These are phyloP conservation scores for Hyposmocoma kahamanoa DNA, from an alignment of 1,140 invertebrate species.

Conservation along the genomic window DNA sequence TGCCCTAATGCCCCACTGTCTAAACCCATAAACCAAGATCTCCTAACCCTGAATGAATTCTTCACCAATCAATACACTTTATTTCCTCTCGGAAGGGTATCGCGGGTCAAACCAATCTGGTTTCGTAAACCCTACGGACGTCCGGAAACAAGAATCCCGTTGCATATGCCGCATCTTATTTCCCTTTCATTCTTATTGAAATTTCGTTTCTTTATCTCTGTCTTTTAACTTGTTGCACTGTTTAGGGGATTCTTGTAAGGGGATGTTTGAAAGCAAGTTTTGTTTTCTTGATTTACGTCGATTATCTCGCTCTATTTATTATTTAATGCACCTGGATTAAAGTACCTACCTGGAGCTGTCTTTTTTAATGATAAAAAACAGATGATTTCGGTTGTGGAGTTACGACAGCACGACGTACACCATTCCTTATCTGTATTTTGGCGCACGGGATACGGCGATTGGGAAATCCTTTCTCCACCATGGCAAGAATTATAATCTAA, in stretches of 20 bases:
- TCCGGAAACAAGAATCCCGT: conserved; percentile 53
- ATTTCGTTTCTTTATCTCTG: conserved; percentile 18
- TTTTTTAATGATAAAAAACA: no score
- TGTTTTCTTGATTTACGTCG: conserved; percentile 26
- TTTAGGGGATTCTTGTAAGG: no score
- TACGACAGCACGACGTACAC: no score
- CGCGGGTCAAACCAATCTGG: conserved; percentile 31
- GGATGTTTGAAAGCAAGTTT: conserved; percentile 23
- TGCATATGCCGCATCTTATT: conserved; percentile 17
- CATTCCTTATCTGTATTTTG: no score
- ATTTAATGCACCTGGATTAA: no score
- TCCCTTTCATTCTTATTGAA: conserved; percentile 27
- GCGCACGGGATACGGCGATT: no score
- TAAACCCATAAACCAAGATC: conserved; percentile 11
- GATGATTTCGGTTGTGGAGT: no score
- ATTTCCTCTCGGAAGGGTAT: conserved; percentile 13
- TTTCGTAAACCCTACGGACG: conserved; percentile 25
- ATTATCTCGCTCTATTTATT: conserved; percentile 26
- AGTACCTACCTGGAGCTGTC: no score
- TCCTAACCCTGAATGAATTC: conserved; percentile 9
- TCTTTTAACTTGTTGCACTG: conserved; percentile 42
- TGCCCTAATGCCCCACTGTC: conserved; percentile 43
- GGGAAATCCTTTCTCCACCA: no score
- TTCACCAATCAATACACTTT: neutral
- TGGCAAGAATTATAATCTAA: no score